Base-by-base conservation (phyloP, 2,797 vertebrate species). In the Tokudaia muenninki region DNA sequence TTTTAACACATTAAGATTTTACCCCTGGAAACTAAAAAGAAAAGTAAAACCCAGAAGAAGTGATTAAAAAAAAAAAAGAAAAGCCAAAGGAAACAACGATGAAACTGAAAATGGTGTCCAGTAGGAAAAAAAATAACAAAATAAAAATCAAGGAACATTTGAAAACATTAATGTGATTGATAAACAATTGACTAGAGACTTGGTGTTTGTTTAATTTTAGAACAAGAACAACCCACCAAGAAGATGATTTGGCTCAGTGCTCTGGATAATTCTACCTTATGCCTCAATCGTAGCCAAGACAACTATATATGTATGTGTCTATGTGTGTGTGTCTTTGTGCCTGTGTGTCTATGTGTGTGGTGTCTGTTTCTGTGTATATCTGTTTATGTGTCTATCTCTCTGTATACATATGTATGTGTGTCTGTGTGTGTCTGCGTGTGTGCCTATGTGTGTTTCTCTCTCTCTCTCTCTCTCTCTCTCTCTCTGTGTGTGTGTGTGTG, bases 1-100 rank as follows among this genome's bases (percentile, higher is more conserved):
- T 63, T 78, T 81, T 31, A 97, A 91, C 21, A 92, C 17, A 34
- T 50, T 61, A 37, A 87, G 16, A 52, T 79, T 96, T 63, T 84
- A 75, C 6, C 37, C 83, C 37, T 94, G 52, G 52, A 87, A 82
- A 31, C 29, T 55, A 70, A 78, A 79, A 79, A 41, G 10, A 91
- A 67, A 82, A 79, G 50, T 81, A 93, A 87, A 93, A n/a, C 44
- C 8, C 50, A 83, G 78, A 92, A 22, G 72, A 44, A 47, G 41
- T 26, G 8, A 26, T 52, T 50, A 12, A 14, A 24, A 13, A 44
- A 75, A 14, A 44, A 26, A 50, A 86, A 89, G 7, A 44, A 90
- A 90, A 57, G 87, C 65, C 47, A 90, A 26, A 74, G 41, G 21
- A 89, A 34, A 94, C 67, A 65, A 96, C 50, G 91, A 8, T 47